phyloP scores from a whole-genome alignment of 2,888 invertebrate species.

The Phymatocera aterrima region DNA sequence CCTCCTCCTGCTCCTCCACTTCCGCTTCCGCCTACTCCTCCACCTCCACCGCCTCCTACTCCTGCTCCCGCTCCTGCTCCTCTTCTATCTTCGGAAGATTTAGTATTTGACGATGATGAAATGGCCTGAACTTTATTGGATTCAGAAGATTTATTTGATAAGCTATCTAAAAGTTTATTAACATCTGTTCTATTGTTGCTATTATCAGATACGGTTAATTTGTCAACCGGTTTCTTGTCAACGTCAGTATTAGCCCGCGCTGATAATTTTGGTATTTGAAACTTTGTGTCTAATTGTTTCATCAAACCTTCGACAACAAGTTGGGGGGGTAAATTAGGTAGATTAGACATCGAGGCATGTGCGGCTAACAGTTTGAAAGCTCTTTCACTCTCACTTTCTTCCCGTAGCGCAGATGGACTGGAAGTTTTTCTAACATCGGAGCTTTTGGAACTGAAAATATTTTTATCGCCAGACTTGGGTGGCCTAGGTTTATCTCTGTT shows the following conservation, averaged over 20 bases:
- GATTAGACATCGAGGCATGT: slow-evolving; percentile 76
- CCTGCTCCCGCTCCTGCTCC: too few relatives aligned
- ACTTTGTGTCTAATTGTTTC: slow-evolving; percentile 88
- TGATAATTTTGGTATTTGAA: slow-evolving; percentile 91
- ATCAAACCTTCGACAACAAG: slow-evolving; percentile 85
- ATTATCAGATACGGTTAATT: slow-evolving; percentile 49
- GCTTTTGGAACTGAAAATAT: slow-evolving; percentile 79
- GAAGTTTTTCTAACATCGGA: slow-evolving; percentile 79
- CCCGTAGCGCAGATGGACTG: slow-evolving; percentile 81
- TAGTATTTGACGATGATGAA: slow-evolving; percentile 49
- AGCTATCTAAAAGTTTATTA: slow-evolving; percentile 59
- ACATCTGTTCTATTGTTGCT: slow-evolving; percentile 50
- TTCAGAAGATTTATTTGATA: slow-evolving; percentile 53
- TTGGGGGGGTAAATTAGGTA: slow-evolving; percentile 74
- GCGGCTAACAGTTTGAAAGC: slow-evolving; percentile 78
- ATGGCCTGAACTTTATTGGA: slow-evolving; percentile 49
- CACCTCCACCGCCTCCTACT: too few relatives aligned
- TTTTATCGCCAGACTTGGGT: slow-evolving; percentile 81
- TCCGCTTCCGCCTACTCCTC: too few relatives aligned
- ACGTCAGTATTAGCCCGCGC: slow-evolving; percentile 73
- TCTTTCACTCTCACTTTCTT: slow-evolving; percentile 81
- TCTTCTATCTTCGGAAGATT: slow-evolving; percentile 53
- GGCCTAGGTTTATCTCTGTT: slow-evolving; percentile 80
- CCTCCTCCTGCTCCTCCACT: too few relatives aligned
- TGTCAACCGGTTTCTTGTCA: slow-evolving; percentile 62